Evolutionary conservation across 2,888 invertebrate genomes (phyloP).

Genomic region (Steinernema carpocapsae): DNA sequence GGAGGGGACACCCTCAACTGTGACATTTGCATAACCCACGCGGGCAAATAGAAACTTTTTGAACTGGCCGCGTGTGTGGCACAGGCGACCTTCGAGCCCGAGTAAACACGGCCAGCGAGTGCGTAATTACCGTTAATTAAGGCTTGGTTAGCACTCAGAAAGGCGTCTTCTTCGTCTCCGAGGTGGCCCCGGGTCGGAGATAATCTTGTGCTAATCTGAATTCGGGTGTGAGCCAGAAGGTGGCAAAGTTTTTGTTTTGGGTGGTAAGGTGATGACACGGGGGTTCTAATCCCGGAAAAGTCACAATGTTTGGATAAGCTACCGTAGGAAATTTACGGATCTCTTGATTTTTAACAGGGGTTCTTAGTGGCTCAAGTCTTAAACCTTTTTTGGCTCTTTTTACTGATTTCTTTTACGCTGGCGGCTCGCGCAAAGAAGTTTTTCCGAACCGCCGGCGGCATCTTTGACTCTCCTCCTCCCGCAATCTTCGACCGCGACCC

Average conservation of each 20-base stretch:
- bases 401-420: background rate
- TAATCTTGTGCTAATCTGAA: slow-evolving; percentile 32
- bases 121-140: slow-evolving; percentile 33
- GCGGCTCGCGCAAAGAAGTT: slow-evolving; percentile 24
- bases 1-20: background rate
- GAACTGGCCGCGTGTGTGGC: slow-evolving; percentile 34
- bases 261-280: background rate
- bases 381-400: background rate
- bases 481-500: background rate
- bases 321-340: background rate
- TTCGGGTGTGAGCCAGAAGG: background rate
- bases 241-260: slow-evolving; percentile 5
- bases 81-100: slow-evolving; percentile 22
- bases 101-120: slow-evolving; percentile 24
- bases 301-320: background rate
- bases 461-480: background rate
- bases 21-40: slow-evolving; percentile 29
- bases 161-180: background rate
- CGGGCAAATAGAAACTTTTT: slow-evolving; percentile 31
- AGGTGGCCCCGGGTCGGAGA: slow-evolving; percentile 4
- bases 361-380: background rate
- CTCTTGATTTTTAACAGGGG: no score
- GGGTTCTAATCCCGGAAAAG: background rate
- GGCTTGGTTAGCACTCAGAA: background rate
- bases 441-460: slow-evolving; percentile 29